Evolutionary conservation across 2,888 invertebrate genomes (phyloP).

Genomic region (Drosophila cognata): DNA sequence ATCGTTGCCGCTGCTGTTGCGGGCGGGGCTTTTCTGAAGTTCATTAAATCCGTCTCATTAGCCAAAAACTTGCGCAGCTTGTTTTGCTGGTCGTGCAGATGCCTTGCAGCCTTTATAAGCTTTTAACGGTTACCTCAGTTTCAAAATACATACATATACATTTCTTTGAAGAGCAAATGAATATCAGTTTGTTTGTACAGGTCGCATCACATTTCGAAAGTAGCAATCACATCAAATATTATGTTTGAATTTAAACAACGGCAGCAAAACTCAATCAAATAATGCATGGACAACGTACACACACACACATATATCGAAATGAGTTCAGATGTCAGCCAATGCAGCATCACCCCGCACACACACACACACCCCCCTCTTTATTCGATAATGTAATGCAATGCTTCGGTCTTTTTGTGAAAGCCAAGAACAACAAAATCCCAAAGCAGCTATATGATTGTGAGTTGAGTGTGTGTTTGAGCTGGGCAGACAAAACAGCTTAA

Average conservation of each 20-base stretch:
- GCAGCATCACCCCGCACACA: not conserved
- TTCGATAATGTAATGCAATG: constrained; percentile 47
- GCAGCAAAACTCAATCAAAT: constrained; percentile 52
- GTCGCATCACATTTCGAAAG: constrained; percentile 48
- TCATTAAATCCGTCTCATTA: constrained; percentile 69
- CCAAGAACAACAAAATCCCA: constrained; percentile 47
- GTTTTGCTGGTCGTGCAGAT: constrained; percentile 4
- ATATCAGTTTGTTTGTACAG: constrained; percentile 51
- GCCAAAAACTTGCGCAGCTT: constrained; percentile 49
- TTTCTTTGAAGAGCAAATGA: constrained; percentile 17
- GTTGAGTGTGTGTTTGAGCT: constrained; percentile 28
- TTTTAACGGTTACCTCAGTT: constrained; percentile 29
- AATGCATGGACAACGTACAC: constrained; percentile 9
- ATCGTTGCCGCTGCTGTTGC: constrained; percentile 22
- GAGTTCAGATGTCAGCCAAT: constrained; percentile 13
- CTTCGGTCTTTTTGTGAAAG: constrained; percentile 60
- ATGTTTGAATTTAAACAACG: constrained; percentile 59
- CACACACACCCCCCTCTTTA: not conserved
- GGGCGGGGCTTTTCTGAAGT: constrained; percentile 56
- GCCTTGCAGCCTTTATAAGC: constrained; percentile 25
- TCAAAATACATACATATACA: constrained; percentile 6
- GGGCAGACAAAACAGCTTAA: constrained; percentile 67
- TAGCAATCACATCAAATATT: constrained; percentile 73
- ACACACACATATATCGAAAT: constrained; percentile 5
- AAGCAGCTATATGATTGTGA: constrained; percentile 24